phyloP scores from a whole-genome alignment of 2,113 vertebrate species.

The Panthera uncia region DNA sequence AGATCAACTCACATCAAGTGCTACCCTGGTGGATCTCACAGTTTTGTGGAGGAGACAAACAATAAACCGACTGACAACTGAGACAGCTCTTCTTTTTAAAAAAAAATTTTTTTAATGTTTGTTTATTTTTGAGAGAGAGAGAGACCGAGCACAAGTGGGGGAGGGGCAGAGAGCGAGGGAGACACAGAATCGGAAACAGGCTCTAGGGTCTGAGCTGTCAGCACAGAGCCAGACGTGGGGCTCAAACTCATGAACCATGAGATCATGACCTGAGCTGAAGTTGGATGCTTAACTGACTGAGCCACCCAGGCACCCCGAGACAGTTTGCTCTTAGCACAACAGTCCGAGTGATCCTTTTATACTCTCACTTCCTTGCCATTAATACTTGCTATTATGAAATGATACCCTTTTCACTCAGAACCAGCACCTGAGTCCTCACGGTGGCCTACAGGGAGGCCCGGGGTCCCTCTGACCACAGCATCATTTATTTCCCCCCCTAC shows the following conservation, averaged over 20 bases:
- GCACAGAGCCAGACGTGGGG: no score
- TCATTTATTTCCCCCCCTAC: background rate
- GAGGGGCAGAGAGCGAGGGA: no score
- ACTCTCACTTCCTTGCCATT: background rate
- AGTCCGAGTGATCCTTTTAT: background rate
- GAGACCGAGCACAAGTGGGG: no score
- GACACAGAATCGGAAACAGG: no score
- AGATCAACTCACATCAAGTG: background rate
- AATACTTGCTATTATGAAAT: background rate
- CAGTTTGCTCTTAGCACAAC: background rate
- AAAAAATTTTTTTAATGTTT: no score
- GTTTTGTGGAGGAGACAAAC: background rate
- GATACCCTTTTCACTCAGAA: background rate
- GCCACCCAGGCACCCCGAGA: background rate
- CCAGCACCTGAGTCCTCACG: background rate
- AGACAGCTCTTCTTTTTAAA: background rate
- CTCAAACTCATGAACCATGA: no score
- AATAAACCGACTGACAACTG: background rate
- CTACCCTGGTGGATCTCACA: background rate
- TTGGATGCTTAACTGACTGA: no score
- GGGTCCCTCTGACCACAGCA: background rate
- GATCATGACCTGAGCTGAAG: no score
- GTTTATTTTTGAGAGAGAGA: no score
- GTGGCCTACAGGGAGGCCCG: background rate
- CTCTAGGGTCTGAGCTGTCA: no score